Conservation (phyloP, 2,888 invertebrate species). For the Ophonus ardosiacus region DNA sequence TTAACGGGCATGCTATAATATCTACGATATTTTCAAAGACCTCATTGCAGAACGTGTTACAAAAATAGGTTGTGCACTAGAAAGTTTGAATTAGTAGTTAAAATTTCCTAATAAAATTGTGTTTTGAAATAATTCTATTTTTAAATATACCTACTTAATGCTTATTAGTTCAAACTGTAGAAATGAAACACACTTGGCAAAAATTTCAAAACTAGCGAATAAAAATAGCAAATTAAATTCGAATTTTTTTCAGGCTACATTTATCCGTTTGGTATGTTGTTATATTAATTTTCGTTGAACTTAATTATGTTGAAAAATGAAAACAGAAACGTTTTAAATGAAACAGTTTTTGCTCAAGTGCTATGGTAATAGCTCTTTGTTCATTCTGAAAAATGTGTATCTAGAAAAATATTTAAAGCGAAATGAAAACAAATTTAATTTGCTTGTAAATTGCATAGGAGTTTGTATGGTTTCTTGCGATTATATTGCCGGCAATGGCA, state of each 20-base stretch:
- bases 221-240: background rate
- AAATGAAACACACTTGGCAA: background rate
- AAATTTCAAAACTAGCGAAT: background rate
- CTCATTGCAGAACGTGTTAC: too few relatives aligned
- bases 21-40: too few relatives aligned
- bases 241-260: background rate
- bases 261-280: background rate
- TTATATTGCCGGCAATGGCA: background rate
- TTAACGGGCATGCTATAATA: too few relatives aligned
- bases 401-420: background rate
- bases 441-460: background rate
- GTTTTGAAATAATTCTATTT: too few relatives aligned
- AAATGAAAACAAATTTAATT: background rate
- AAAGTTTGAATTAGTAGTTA: too few relatives aligned
- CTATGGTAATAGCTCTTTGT: background rate
- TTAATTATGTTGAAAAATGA: background rate
- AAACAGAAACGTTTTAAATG: background rate
- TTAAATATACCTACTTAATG: too few relatives aligned
- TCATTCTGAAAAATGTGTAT: background rate
- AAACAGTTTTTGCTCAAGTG: background rate
- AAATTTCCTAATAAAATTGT: too few relatives aligned
- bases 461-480: background rate
- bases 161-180: background rate
- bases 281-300: background rate
- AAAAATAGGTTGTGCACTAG: too few relatives aligned